Base-by-base conservation (phyloP, 92 coral and sea anemone genomes). In the Chrysogorgia sp. region DNA sequence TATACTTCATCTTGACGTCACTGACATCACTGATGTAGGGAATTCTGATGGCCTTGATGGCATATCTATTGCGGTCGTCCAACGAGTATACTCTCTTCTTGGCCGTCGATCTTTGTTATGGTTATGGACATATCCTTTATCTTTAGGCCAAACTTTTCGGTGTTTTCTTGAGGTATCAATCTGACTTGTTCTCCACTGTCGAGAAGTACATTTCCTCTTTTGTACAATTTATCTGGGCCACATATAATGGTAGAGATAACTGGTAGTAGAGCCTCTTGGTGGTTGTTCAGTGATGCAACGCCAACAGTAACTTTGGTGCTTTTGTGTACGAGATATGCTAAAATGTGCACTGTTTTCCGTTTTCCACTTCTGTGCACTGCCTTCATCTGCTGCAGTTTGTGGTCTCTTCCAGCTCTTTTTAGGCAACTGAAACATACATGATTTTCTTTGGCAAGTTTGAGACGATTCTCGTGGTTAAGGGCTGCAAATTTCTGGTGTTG, bases 161-260 rank as follows among this genome's bases (percentile, higher is more conserved):
- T 89, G 14, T 75, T 63, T 31, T 74, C 78, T 33, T 37, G 23
- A 12, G 67, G 58, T 21, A 88, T 77, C 31, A 87, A 47, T 49
- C 90, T 83, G 45, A 87, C 33, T 41, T 87, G 90, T 5, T 84
- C 85, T 26, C 90, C 87, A 5, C 87, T 81, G 40, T 88, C 92
- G 12, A 82, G 81, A 6, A 89, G 82, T 2, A 82, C 83, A 62
- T 89, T 88, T 50, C 81, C 84, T 47, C 62, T 35, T 48, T 85
- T 80, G 77, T 58, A 80, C 2, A 87, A 37, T 23, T 86, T 81
- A 48, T 76, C 63, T 62, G 76, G 43, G 35, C 81, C 74, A 58
- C 77, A 47, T 21, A 88, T 81, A 24, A 65, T 76, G 22, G 82
- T 81, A 70, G 81, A 30, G 20, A 88, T 25, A 33, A 88, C 84